Percentiles rank a stretch among this genome's conserved stretches.
These are phyloP conservation scores for Ormyrus labotus DNA, from an alignment of 2,888 invertebrate genomes.

Conservation along the genomic window DNA sequence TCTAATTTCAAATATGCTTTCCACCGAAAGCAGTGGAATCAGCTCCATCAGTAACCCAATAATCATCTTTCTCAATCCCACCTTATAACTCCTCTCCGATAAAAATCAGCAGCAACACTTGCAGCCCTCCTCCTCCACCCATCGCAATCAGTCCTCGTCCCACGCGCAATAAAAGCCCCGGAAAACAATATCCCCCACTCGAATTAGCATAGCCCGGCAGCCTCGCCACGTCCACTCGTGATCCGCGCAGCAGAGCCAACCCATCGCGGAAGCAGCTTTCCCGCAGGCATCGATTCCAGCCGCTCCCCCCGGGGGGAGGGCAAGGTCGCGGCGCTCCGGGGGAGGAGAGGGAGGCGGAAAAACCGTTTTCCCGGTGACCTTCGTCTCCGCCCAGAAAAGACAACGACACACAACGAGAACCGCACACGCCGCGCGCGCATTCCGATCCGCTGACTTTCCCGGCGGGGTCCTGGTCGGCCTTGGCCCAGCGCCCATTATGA, in stretches of 20 bases:
- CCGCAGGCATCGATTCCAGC: neutral
- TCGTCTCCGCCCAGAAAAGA: neutral
- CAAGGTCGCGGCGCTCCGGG: constrained; percentile 20
- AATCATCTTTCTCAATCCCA: too few relatives aligned
- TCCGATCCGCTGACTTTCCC: constrained; percentile 14
- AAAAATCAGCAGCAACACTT: too few relatives aligned
- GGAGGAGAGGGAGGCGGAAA: constrained; percentile 3
- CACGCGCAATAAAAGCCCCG: too few relatives aligned
- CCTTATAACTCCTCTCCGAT: too few relatives aligned
- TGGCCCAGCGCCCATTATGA: constrained; percentile 41
- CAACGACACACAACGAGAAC: constrained; percentile 2
- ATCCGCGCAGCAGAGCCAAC: constrained; percentile 17
- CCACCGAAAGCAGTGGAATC: too few relatives aligned
- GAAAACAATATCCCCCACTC: too few relatives aligned
- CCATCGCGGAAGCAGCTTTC: too few relatives aligned
- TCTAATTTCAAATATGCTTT: too few relatives aligned
- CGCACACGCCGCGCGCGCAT: constrained; percentile 22
- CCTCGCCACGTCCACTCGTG: neutral
- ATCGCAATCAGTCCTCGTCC: too few relatives aligned
- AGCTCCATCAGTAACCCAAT: too few relatives aligned
- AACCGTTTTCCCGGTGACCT: constrained; percentile 9
- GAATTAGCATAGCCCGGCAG: too few relatives aligned
- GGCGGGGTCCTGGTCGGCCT: constrained; percentile 20
- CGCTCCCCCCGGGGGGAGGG: neutral
- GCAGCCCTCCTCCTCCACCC: too few relatives aligned